Evolutionary conservation across 2,888 invertebrate genomes (phyloP).

Genomic region (Chirona hameri): DNA sequence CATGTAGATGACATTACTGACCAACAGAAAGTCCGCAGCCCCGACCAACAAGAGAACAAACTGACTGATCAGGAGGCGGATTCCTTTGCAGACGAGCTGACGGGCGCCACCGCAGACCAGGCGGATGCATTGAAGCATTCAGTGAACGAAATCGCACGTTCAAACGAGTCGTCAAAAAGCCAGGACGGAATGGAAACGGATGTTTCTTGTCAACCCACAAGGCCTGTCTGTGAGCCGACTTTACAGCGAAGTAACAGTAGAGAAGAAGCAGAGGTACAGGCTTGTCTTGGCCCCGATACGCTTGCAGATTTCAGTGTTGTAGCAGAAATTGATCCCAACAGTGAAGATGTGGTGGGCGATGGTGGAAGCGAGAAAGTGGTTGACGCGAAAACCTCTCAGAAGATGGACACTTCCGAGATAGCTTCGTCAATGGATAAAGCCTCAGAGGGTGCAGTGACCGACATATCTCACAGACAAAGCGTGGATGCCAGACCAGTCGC

Average conservation of each 20-base stretch:
- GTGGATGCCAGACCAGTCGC: not conserved
- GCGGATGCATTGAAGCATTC: too few relatives aligned
- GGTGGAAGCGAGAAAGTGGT: not conserved
- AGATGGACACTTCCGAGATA: not conserved
- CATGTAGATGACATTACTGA: too few relatives aligned
- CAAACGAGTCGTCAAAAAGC: too few relatives aligned
- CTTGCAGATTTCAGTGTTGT: not conserved
- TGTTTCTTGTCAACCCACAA: too few relatives aligned
- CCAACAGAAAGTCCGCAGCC: too few relatives aligned
- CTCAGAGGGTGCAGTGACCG: not conserved
- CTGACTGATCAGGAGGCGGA: too few relatives aligned
- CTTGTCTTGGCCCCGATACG: not conserved
- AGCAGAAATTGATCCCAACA: not conserved
- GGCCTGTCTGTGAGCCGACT: too few relatives aligned
- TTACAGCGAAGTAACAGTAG: not conserved
- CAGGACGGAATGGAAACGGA: too few relatives aligned
- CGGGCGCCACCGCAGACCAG: too few relatives aligned
- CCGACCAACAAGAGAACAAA: too few relatives aligned
- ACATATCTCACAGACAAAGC: not conserved
- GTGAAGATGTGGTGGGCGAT: not conserved
- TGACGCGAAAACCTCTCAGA: not conserved
- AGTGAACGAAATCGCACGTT: too few relatives aligned
- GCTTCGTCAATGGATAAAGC: not conserved
- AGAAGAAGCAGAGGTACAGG: not conserved
- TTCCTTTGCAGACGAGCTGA: too few relatives aligned